Evolutionary conservation across 2,113 vertebrate genomes (phyloP), one percentile per base, ranked within the genome.

Genomic region (Cyprinodon variegatus): DNA sequence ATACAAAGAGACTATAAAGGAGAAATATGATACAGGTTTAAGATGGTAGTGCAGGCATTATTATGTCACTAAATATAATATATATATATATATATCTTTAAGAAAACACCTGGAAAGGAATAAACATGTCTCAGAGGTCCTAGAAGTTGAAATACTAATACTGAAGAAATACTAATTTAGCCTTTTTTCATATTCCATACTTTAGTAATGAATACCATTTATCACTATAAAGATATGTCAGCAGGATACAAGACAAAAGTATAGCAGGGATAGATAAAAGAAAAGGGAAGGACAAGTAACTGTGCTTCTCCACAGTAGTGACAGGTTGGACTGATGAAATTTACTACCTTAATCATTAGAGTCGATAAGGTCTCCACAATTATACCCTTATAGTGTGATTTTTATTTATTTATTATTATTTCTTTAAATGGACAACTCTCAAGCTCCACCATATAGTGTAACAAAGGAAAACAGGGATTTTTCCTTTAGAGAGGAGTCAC

Each of bases 181-280:
- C 85, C 84, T 79, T 78, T 88, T 87, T 86, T 81, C 77, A 22
- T 29, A 1, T 75, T 81, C 74, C 76, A 83, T 83, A 48, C 65
- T 79, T 81, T 48, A 15, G 77, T 88, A 84, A 89, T 89, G 78
- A 89, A 87, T 45, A 73, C 78, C 77, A 89, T 90, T 85, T 71
- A 86, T 89, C 79, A 83, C 41, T 57, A 61, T 61, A 73, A 81
- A 65, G 53, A 81, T 72, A 48, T 61, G 70, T 82, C 76, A 70
- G 72, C 78, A 66, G 37, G 43, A 74, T 62, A 20, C 45, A 46
- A 15, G 38, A 39, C 36, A 68, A 48, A 86, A 76, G 73, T 53
- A 73, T 22, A n/a, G 46, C 14, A 65, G 40, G 22, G 46, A 53
- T 20, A 70, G 63, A 77, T 43, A 29, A 43, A 65, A 74, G 57